Evolutionary conservation across 1,140 invertebrate species (phyloP).

Genomic region (Rhagoletis zephyria): DNA sequence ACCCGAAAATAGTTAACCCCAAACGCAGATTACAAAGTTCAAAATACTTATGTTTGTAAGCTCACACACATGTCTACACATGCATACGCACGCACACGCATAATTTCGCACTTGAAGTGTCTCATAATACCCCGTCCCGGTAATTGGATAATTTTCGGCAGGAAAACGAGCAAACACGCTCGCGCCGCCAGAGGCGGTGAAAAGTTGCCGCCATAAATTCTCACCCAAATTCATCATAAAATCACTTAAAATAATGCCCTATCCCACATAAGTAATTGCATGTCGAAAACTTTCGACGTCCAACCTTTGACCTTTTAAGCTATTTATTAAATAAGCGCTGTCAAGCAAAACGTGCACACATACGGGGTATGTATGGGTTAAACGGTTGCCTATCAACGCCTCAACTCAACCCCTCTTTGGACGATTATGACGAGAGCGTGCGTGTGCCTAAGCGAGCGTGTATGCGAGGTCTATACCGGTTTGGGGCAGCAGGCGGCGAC

Average conservation of each 20-base stretch:
- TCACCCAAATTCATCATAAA: conserved; percentile 55
- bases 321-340: not conserved
- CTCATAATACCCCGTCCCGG: conserved; percentile 41
- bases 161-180: conserved; percentile 35
- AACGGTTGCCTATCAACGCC: conserved; percentile 42
- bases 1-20: conserved; percentile 48
- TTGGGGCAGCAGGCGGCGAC: conserved; percentile 41
- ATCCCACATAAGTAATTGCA: conserved; percentile 55
- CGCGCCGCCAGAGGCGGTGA: not conserved
- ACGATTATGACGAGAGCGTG: not conserved
- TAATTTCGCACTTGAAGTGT: conserved; percentile 38
- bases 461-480: conserved; percentile 10
- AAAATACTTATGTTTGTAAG: not conserved
- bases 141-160: conserved; percentile 53
- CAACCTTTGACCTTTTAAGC: conserved; percentile 53
- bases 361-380: not conserved
- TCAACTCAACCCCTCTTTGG: not conserved
- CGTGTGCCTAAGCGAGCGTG: not conserved
- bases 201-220: conserved; percentile 52
- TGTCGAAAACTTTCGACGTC: conserved; percentile 54
- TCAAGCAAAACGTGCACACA: not conserved
- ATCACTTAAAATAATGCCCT: conserved; percentile 55
- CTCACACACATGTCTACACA: not conserved
- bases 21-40: not conserved
- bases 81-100: not conserved